Percentiles rank a stretch among this genome's conserved stretches.
Conservation (phyloP, 2,113 vertebrate species). For the Scortum barcoo region DNA sequence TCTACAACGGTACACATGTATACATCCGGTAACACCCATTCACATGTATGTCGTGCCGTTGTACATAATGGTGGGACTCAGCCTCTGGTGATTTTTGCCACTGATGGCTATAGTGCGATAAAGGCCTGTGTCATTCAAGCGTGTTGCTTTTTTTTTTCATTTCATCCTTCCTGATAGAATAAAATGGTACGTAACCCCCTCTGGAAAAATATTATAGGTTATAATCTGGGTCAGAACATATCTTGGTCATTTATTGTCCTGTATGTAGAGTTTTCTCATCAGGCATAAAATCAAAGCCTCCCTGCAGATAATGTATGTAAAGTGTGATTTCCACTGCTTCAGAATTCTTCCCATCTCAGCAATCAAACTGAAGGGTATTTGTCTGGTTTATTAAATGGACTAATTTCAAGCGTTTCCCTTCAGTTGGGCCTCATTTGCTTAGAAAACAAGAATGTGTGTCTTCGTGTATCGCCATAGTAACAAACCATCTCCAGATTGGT, state of each 20-base stretch:
- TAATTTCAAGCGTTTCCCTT: slow-evolving; percentile 25
- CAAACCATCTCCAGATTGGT: slow-evolving; percentile 34
- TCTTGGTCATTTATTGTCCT: background rate
- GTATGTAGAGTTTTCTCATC: background rate
- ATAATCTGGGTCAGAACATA: slow-evolving; percentile 25
- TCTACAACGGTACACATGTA: slow-evolving; percentile 9
- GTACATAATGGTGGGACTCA: slow-evolving; percentile 59
- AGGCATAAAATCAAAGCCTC: background rate
- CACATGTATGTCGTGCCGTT: background rate
- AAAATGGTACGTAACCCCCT: slow-evolving; percentile 16
- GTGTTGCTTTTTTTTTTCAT: slow-evolving; percentile 28
- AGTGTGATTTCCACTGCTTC: slow-evolving; percentile 19
- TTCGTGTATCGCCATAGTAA: slow-evolving; percentile 58
- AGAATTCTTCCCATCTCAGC: slow-evolving; percentile 24
- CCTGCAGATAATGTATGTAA: background rate
- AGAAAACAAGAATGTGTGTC: slow-evolving; percentile 33
- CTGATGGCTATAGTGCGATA: slow-evolving; percentile 41
- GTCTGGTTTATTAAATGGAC: slow-evolving; percentile 40
- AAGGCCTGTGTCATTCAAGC: slow-evolving; percentile 59
- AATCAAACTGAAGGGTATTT: slow-evolving; percentile 32
- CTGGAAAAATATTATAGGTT: slow-evolving; percentile 17
- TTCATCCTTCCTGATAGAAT: slow-evolving; percentile 44
- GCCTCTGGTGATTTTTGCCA: slow-evolving; percentile 52
- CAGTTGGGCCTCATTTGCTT: slow-evolving; percentile 39
- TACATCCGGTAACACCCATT: slow-evolving; percentile 8